Conservation (phyloP, 2,113 vertebrate species). For the Siniperca knerii region DNA sequence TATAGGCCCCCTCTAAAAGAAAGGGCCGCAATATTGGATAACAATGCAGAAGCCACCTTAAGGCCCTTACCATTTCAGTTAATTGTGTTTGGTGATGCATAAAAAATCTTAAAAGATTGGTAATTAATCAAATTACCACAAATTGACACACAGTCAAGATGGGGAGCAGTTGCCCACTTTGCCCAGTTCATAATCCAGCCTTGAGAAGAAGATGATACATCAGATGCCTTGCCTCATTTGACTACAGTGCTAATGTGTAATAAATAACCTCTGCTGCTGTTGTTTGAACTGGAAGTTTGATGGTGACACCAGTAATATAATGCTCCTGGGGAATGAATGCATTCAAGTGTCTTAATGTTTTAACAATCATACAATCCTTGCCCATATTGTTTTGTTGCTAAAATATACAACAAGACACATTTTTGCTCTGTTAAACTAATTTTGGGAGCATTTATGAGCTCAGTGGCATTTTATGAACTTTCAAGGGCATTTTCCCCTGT, state of each 20-base stretch:
- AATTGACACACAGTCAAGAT: background rate
- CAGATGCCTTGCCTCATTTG: background rate
- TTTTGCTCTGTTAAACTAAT: background rate
- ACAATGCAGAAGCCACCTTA: background rate
- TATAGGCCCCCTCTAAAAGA: too few species aligned
- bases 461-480: conserved; percentile 50
- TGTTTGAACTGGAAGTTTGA: conserved; percentile 13
- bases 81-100: conserved; percentile 1
- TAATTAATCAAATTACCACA: conserved; percentile 21
- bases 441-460: conserved; percentile 41
- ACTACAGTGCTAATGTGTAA: background rate
- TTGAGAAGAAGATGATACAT: background rate
- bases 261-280: conserved; percentile 22
- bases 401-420: conserved; percentile 22
- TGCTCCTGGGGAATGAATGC: conserved; percentile 9
- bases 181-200: background rate
- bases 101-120: background rate
- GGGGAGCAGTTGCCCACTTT: background rate
- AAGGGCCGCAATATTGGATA: background rate
- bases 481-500: conserved; percentile 4
- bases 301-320: background rate
- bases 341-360: conserved; percentile 18
- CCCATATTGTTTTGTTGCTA: conserved; percentile 29
- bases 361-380: conserved; percentile 30
- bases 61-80: background rate